These are phyloP conservation scores for Dendrocincla tyrannina DNA, from an alignment of 2,797 vertebrate species.

Conservation along the genomic window DNA sequence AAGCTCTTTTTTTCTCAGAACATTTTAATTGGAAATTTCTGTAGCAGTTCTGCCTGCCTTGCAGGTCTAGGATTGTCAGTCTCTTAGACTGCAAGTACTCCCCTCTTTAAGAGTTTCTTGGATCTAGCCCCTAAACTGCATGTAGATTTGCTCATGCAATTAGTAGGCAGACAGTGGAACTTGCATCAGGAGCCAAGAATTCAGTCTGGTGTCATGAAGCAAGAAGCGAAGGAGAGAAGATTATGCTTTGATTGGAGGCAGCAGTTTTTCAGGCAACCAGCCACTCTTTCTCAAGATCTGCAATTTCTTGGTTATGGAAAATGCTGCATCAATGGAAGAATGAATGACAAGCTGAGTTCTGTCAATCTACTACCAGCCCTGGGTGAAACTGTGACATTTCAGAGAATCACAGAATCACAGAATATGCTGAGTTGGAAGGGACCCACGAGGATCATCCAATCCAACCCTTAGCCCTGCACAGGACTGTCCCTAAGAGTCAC, in stretches of 20 bases:
- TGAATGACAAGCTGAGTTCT: not conserved
- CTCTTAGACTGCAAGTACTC: not conserved
- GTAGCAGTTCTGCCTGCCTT: not conserved
- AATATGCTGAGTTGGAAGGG: not conserved
- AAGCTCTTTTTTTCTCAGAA: not conserved
- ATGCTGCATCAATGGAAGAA: not conserved
- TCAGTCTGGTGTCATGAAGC: not conserved
- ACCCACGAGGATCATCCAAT: not conserved
- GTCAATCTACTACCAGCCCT: not conserved
- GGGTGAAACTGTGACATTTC: not conserved
- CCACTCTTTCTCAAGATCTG: not conserved
- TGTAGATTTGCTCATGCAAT: not conserved
- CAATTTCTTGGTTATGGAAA: not conserved
- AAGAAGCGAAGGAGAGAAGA: not conserved
- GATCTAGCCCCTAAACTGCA: not conserved
- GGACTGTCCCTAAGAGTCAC: not conserved
- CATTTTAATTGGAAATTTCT: not conserved
- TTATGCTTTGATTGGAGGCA: not conserved
- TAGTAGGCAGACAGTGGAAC: not conserved
- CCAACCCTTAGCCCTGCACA: not conserved
- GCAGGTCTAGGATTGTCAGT: not conserved
- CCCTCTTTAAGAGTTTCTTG: not conserved
- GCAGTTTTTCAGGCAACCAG: not conserved
- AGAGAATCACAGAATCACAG: not conserved
- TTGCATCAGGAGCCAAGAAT: not conserved